These are phyloP conservation scores for Euphonia xanthogaster DNA, from an alignment of 2,797 vertebrate species.

Conservation along the genomic window DNA sequence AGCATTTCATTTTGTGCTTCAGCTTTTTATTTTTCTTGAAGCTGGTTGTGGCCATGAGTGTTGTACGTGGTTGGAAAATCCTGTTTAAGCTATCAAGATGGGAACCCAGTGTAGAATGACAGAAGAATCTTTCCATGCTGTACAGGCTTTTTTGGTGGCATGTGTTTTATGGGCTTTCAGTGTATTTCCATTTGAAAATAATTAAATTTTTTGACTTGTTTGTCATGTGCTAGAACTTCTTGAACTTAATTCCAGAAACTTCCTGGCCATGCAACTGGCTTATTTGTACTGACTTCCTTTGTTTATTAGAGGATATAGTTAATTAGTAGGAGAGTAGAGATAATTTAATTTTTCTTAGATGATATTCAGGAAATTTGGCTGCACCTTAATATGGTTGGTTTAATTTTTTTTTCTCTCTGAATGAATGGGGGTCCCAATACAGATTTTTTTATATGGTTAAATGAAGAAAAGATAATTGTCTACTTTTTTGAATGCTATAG, in stretches of 20 bases:
- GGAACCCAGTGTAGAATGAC: neutral
- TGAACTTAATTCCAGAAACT: neutral
- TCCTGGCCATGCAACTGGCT: neutral
- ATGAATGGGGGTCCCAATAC: accelerated
- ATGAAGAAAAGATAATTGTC: neutral
- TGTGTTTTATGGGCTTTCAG: neutral
- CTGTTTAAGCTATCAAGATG: neutral
- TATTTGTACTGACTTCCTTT: neutral
- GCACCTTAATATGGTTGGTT: neutral
- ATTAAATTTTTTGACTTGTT: neutral
- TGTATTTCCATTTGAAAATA: neutral
- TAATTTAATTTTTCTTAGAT: neutral
- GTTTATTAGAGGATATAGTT: neutral
- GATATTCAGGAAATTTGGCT: neutral
- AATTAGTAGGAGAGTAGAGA: neutral
- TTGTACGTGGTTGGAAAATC: neutral
- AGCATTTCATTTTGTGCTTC: neutral
- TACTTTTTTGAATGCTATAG: neutral
- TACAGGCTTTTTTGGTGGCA: neutral
- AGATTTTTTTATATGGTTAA: neutral
- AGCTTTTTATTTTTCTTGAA: neutral
- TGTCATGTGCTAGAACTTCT: neutral
- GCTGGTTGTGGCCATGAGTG: neutral
- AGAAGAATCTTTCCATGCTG: neutral
- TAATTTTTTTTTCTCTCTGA: neutral